Percentiles rank a stretch among this genome's conserved stretches.
Conservation (phyloP, 2,888 invertebrate species). For the Apocheima hispidaria region DNA sequence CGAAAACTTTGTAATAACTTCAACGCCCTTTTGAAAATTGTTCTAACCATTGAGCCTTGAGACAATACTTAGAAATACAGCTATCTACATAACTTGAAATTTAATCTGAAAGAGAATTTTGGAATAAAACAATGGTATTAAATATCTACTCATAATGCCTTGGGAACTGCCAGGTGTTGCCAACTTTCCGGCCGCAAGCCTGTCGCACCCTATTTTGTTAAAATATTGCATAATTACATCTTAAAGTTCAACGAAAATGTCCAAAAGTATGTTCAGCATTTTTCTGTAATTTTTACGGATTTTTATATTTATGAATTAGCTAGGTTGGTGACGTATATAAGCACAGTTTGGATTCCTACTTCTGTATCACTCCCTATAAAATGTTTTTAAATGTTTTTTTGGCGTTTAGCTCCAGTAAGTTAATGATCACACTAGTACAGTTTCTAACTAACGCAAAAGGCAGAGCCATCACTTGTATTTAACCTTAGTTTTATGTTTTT, state of each 20-base stretch:
- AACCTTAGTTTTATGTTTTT: no score
- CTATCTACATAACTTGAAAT: background rate
- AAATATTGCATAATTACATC: slow-evolving; percentile 14
- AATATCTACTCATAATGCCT: background rate
- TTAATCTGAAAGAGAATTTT: background rate
- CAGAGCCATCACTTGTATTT: no score
- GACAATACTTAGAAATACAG: background rate
- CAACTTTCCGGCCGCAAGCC: slow-evolving; percentile 10
- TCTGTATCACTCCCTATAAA: no score
- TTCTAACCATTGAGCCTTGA: background rate
- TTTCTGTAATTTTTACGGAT: slow-evolving; percentile 1
- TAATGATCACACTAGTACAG: no score
- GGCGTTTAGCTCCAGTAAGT: no score
- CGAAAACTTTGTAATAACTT: background rate
- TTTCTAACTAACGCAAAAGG: no score
- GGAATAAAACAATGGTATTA: slow-evolving; percentile 1
- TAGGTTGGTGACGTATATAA: no score
- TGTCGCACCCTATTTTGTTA: slow-evolving; percentile 13
- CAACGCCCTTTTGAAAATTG: background rate
- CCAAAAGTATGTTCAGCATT: background rate
- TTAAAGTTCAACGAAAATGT: slow-evolving; percentile 13
- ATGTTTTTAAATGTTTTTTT: no score
- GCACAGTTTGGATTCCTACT: no score
- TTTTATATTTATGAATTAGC: no score
- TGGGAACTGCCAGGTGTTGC: slow-evolving; percentile 12